Evolutionary conservation across 2,797 vertebrate species (phyloP), one percentile per base, ranked within the genome.

Genomic region (Protosalanx chinensis): DNA sequence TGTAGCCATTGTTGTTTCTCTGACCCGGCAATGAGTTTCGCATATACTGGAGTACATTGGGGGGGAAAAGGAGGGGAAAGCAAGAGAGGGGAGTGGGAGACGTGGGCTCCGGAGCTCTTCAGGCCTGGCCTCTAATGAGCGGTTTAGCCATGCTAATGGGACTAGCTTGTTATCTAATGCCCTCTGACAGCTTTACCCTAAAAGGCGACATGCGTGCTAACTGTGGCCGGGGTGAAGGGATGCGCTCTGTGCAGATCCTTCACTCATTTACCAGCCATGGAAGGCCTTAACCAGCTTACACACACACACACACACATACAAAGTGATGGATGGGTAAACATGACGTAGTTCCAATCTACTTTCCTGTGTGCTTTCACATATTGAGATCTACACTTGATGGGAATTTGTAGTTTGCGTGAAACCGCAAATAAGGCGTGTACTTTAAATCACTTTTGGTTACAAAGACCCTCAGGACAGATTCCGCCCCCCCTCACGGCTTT

Each of bases 351-450:
- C 58, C 58, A 35, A 37, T 4, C 56, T 60, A 30, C 72, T 70
- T 35, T 51, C 74, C 30, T 79, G 67, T 72, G 64, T n/a, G 60
- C 72, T 70, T 68, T 82, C 72, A 85, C 71, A 77, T 80, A 75
- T 83, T 56, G 71, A 76, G 79, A 80, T 78, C 73, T 76, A 65
- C 67, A 37, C 77, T 85, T 86, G 82, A 86, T 64, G 69, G 61
- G 68, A 83, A 86, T 79, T 65, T 67, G 67, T 68, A 79, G 76
- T 80, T 80, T 76, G 79, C 75, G 61, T 86, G 77, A 86, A 83
- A 71, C 78, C 80, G 72, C 72, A 87, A 88, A 89, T 87, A 81
- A 88, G 77, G 67, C 66, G 12, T 71, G 73, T 68, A 62, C 74
- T 79, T 85, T 73, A 53, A 23, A 63, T 72, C 73, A 70, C 82